Conservation (phyloP, 2,797 vertebrate species). For the Aratinga solstitialis region DNA sequence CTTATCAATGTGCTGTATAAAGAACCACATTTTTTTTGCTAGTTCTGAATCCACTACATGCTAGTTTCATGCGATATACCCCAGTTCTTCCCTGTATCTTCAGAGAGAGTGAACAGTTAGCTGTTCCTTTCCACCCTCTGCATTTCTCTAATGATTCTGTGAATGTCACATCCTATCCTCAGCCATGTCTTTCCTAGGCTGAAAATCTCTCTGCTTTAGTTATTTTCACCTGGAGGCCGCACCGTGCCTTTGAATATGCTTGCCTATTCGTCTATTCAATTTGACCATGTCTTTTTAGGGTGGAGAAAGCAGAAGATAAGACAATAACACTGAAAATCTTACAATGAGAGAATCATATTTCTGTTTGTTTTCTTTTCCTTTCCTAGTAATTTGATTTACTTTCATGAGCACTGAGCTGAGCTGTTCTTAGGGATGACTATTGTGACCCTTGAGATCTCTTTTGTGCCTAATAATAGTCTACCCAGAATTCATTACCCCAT, state of each 20-base stretch:
- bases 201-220: not conserved
- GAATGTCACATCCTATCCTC: not conserved
- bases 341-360: not conserved
- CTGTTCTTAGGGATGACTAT: not conserved
- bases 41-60: not conserved
- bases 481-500: not conserved
- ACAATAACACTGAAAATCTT: not conserved
- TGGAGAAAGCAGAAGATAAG: not conserved
- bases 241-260: not conserved
- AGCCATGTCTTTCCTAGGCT: not conserved
- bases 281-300: not conserved
- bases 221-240: not conserved
- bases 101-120: not conserved
- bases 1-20: not conserved
- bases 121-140: not conserved
- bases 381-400: not conserved
- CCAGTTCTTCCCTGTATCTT: not conserved
- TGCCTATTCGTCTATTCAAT: not conserved
- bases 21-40: not conserved
- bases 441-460: not conserved
- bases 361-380: not conserved
- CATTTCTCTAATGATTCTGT: not conserved
- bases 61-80: not conserved
- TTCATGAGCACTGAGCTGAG: not conserved
- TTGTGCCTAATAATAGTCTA: not conserved